Conservation (phyloP, 2,113 vertebrate genomes). For the Amblyornis subalaris region DNA sequence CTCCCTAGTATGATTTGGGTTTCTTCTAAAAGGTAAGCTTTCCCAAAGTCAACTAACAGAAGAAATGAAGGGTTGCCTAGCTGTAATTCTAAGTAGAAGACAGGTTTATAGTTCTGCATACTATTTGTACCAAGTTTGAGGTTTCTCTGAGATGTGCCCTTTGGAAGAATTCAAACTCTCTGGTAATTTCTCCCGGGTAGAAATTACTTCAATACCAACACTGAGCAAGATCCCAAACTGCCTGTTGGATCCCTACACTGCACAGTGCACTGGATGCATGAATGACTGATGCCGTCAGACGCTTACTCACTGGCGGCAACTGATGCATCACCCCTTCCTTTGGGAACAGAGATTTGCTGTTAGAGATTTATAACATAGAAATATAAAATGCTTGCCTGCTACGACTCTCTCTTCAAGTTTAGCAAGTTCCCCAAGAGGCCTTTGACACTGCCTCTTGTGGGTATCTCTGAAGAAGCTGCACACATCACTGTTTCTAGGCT, state of each 20-base stretch:
- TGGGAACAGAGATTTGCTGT: not conserved
- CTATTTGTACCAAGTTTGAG: not conserved
- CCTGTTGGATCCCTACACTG: not conserved
- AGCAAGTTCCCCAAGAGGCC: rapidly evolving
- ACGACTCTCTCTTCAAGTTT: not conserved
- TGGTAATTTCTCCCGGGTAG: not conserved
- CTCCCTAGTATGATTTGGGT: not conserved
- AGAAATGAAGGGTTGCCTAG: not conserved
- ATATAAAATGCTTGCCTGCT: not conserved
- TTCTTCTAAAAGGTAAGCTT: not conserved
- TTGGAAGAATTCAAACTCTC: not conserved
- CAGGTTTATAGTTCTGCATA: not conserved
- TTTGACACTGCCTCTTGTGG: not conserved
- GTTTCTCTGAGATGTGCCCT: not conserved
- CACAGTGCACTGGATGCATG: rapidly evolving
- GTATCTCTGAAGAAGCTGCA: not conserved
- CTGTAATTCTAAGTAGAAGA: not conserved
- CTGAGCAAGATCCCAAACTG: not conserved
- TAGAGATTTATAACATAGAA: not conserved
- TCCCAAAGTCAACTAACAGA: not conserved
- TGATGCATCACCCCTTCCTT: rapidly evolving
- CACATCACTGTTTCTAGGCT: not conserved
- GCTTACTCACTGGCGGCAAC: not conserved
- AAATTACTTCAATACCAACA: not conserved
- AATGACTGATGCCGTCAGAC: rapidly evolving